Conservation (phyloP, 2,797 vertebrate genomes). For the Poeciliopsis gracilis region DNA sequence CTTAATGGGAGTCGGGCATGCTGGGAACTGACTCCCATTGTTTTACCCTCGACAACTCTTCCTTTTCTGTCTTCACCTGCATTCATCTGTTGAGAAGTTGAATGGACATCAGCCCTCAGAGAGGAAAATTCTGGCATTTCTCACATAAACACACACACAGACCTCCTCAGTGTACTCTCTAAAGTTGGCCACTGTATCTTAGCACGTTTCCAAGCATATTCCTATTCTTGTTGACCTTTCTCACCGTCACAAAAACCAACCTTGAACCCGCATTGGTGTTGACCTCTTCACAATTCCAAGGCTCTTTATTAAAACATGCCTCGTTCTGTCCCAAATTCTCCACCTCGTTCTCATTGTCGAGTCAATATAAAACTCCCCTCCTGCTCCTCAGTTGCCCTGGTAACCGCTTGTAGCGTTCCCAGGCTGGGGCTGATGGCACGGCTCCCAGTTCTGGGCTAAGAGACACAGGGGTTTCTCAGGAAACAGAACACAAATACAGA, state of each 20-base stretch:
- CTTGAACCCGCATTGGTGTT: not conserved
- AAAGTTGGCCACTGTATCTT: slow-evolving; percentile 4
- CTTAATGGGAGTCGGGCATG: slow-evolving; percentile 2
- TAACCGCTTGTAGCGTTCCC: slow-evolving; percentile 76
- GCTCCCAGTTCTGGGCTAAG: slow-evolving; percentile 75
- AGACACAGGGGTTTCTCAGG: slow-evolving; percentile 79
- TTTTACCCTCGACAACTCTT: not conserved
- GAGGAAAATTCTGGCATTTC: not conserved
- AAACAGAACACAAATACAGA: slow-evolving; percentile 79
- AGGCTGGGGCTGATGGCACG: slow-evolving; percentile 77
- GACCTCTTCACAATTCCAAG: slow-evolving; percentile 25
- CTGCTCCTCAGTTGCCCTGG: slow-evolving; percentile 53
- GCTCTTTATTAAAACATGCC: slow-evolving; percentile 46
- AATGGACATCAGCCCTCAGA: not conserved
- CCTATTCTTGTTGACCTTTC: slow-evolving; percentile 36
- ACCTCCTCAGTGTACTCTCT: slow-evolving; percentile 3
- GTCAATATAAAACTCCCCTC: slow-evolving; percentile 41
- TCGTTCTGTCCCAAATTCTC: slow-evolving; percentile 28
- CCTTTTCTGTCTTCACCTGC: not conserved
- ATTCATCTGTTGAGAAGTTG: slow-evolving; percentile 8
- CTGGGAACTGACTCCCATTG: slow-evolving; percentile 6
- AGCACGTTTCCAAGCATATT: not conserved
- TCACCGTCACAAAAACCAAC: slow-evolving; percentile 14
- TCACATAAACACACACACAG: slow-evolving; percentile 5
- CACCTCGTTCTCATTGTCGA: slow-evolving; percentile 27